These are phyloP conservation scores for Neotoxoptera formosana DNA, from an alignment of 1,140 invertebrate genomes.

Conservation along the genomic window DNA sequence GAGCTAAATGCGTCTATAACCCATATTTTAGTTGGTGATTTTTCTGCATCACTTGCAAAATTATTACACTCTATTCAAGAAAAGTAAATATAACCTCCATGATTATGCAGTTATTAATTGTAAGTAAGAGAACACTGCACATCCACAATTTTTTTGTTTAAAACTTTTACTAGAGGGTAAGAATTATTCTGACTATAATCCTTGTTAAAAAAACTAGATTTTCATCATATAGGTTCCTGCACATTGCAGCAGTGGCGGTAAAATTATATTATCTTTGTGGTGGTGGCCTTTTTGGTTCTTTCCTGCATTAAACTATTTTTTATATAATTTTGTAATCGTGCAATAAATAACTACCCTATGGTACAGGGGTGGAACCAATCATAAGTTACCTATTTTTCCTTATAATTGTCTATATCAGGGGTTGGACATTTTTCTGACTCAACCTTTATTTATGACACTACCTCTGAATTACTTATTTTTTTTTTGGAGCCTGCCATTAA, in stretches of 20 bases:
- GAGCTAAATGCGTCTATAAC: slow-evolving; percentile 78
- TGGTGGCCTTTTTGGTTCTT: neutral
- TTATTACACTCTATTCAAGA: slow-evolving; percentile 51
- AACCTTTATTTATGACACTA: too few relatives aligned
- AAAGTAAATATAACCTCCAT: slow-evolving; percentile 7
- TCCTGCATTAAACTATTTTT: neutral
- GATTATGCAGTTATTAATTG: neutral
- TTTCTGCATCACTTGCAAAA: slow-evolving; percentile 61
- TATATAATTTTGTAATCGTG: neutral
- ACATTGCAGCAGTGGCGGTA: too few relatives aligned
- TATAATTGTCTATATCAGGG: neutral
- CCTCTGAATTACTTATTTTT: too few relatives aligned
- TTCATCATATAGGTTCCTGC: neutral
- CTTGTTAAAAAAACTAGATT: neutral
- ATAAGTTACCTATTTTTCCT: neutral
- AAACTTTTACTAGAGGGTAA: neutral
- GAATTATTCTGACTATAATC: neutral
- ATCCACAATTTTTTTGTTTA: neutral
- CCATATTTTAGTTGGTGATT: slow-evolving; percentile 78
- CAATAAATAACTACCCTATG: neutral
- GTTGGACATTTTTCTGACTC: too few relatives aligned
- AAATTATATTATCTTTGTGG: too few relatives aligned
- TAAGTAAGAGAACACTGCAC: neutral
- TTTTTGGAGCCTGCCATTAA: too few relatives aligned
- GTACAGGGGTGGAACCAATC: neutral